Base-by-base conservation (phyloP, 2,113 vertebrate species). In the Cathartes aura region DNA sequence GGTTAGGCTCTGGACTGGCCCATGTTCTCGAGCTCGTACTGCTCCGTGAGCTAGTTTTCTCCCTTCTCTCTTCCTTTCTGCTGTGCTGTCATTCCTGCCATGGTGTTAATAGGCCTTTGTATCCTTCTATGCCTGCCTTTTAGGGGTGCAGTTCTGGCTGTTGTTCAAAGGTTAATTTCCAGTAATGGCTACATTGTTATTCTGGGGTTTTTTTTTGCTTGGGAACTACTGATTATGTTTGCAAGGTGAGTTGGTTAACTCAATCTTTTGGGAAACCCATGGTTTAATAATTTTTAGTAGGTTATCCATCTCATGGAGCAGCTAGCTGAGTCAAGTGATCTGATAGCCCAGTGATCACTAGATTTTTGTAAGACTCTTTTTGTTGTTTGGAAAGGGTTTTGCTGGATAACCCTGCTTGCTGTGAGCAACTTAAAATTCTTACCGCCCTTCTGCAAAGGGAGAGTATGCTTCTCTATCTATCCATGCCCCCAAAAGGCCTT, bases 1-100 rank as follows among this genome's bases (percentile, higher is more conserved):
- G 15, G 18, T 48, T 5, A 11, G 40, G 45, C n/a, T 67, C 68
- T 18, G 60, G n/a, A 16, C 38, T 38, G 80, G 40, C 30, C 75
- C n/a, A 0, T 15, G 26, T 43, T 38, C 55, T 40, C 8, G 0
- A 40, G 15, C 26, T 32, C 4, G 15, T 15, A 1, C 42, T 36
- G 50, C 56, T 82, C 60, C 3, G 2, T 27, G 62, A 72, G 36
- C 34, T 63, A 8, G 7, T 75, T 63, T 67, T 68, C 12, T 58
- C 55, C 16, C 36, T 64, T 53, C 55, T 60, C 15, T 50, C 10
- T 6, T 73, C 32, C 14, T 62, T 42, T 66, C 40, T 84, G 38
- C 64, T 34, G 7, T 15, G 38, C 29, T 71, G 26, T 74, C 48
- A 5, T 62, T 48, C n/a, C n/a, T 81, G 45, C 60, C 19, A 0